Evolutionary conservation across 1,140 invertebrate species (phyloP).

Genomic region (Saccostrea echinata): DNA sequence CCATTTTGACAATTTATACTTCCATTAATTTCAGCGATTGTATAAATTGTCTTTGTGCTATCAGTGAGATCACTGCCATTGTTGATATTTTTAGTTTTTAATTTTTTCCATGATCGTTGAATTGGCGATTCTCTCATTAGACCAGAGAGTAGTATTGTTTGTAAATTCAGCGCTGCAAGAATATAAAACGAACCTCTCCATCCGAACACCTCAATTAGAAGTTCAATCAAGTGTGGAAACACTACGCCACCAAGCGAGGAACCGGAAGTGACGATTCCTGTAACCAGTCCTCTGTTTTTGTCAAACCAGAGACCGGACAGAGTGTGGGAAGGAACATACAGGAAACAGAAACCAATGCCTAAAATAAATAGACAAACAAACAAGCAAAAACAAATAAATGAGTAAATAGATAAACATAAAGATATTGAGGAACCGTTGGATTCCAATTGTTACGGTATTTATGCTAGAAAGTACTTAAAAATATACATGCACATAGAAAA

Average conservation of each 20-base stretch:
- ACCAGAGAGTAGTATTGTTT: constrained; percentile 67
- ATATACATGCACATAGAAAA: too few species aligned
- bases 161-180: constrained; percentile 92
- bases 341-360: constrained; percentile 71
- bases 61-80: not conserved
- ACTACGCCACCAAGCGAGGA: constrained; percentile 92
- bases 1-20: not conserved
- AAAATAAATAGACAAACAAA: not conserved
- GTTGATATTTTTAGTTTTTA: not conserved
- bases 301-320: constrained; percentile 92
- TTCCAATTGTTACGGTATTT: too few species aligned
- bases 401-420: not conserved
- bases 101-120: constrained; percentile 6
- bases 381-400: not conserved
- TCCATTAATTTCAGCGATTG: not conserved
- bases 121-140: constrained; percentile 56
- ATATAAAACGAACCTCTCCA: constrained; percentile 91
- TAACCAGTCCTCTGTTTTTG: constrained; percentile 91
- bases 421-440: too few species aligned
- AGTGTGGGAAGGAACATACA: constrained; percentile 73
- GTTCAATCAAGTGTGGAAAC: constrained; percentile 84
- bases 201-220: constrained; percentile 84
- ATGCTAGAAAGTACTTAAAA: too few species aligned
- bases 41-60: not conserved
- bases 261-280: constrained; percentile 94